These are phyloP conservation scores for Trinorchestia longiramus DNA, from an alignment of 1,140 invertebrate genomes.

Conservation along the genomic window DNA sequence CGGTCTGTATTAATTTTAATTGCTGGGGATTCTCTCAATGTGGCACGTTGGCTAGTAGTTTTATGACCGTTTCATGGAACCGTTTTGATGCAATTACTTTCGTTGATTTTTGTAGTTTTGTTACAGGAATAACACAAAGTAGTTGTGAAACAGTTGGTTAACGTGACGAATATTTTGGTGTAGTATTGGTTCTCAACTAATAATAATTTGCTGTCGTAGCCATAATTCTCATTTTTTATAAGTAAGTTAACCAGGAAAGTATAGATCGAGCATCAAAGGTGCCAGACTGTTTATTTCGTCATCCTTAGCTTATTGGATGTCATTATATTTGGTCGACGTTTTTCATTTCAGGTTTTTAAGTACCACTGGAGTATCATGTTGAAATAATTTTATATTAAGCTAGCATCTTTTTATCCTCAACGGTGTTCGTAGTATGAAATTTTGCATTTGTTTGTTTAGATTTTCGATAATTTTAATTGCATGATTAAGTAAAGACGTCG, in stretches of 20 bases:
- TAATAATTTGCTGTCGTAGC: background rate
- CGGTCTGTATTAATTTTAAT: background rate
- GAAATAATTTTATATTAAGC: background rate
- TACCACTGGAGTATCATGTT: too few species aligned
- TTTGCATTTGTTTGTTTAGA: background rate
- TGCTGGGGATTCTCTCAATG: background rate
- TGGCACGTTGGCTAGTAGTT: background rate
- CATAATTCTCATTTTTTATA: background rate
- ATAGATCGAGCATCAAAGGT: background rate
- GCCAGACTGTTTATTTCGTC: background rate
- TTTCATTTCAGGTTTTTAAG: too few species aligned
- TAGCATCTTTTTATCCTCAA: background rate
- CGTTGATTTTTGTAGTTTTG: background rate
- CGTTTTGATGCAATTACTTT: background rate
- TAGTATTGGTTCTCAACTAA: background rate
- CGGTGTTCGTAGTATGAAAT: too few species aligned
- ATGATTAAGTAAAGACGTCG: background rate
- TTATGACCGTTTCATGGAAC: background rate
- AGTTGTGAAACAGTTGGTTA: background rate
- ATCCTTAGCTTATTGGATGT: background rate
- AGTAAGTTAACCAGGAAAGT: background rate
- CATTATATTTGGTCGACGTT: background rate
- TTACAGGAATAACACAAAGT: background rate
- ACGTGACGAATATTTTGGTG: background rate
- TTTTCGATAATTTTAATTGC: background rate